Evolutionary conservation across 1,140 invertebrate genomes (phyloP).

Genomic region (Macrobrachium nipponense): DNA sequence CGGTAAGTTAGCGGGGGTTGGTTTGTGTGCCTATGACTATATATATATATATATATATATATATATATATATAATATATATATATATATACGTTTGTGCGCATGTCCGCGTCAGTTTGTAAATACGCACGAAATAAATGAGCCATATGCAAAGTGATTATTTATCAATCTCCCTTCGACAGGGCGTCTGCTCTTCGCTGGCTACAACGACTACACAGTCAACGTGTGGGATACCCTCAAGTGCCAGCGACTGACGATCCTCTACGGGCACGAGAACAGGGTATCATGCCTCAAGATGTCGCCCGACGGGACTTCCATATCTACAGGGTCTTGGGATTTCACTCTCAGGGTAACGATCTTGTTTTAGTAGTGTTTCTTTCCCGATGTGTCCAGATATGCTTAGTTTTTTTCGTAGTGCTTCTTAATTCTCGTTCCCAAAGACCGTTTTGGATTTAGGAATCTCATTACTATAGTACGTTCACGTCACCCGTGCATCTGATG

Average conservation of each 20-base stretch:
- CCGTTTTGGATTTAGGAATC: too few relatives aligned
- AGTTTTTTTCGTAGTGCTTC: background rate
- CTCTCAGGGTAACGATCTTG: slow-evolving; percentile 79
- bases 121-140: too few relatives aligned
- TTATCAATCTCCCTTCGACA: slow-evolving; percentile 1
- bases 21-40: background rate
- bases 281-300: slow-evolving; percentile 79
- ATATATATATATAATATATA: too few relatives aligned
- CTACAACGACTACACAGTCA: slow-evolving; percentile 98
- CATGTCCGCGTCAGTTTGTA: too few relatives aligned
- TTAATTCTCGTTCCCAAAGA: too few relatives aligned
- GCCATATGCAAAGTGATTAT: too few relatives aligned
- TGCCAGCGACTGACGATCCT: slow-evolving; percentile 89
- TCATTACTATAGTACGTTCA: too few relatives aligned
- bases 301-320: slow-evolving; percentile 98
- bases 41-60: too few relatives aligned
- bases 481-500: too few relatives aligned
- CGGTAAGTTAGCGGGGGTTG: slow-evolving; percentile 70
- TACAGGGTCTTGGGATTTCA: slow-evolving; percentile 98
- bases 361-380: background rate
- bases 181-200: slow-evolving; percentile 79
- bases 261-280: slow-evolving; percentile 97
- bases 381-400: too few relatives aligned
- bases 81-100: too few relatives aligned
- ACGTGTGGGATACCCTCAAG: slow-evolving; percentile 98